Conservation (phyloP, 2,888 invertebrate species). For the Mythimna albipuncta region DNA sequence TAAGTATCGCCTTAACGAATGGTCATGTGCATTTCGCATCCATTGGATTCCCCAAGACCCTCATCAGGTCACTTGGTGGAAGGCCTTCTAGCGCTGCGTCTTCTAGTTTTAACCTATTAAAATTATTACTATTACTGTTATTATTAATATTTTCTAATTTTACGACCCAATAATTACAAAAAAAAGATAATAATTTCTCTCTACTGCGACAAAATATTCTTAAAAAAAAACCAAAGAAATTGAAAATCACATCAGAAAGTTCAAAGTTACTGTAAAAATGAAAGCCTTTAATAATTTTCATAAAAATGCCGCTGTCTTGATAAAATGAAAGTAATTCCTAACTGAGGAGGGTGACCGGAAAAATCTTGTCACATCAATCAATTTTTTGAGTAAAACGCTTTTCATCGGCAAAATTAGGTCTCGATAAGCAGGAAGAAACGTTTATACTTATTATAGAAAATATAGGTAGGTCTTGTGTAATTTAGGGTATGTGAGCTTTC, state of each 20-base stretch:
- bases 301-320: constrained; percentile 50
- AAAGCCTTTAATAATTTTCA: constrained; percentile 30
- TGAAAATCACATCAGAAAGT: constrained; percentile 6
- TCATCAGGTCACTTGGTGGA: too few species aligned
- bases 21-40: too few species aligned
- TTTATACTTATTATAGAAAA: constrained; percentile 11
- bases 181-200: not conserved
- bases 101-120: too few species aligned
- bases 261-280: constrained; percentile 45
- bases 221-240: not conserved
- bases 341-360: constrained; percentile 56
- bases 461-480: constrained; percentile 2
- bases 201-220: not conserved
- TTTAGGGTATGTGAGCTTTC: not conserved
- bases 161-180: too few species aligned
- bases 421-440: constrained; percentile 33
- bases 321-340: constrained; percentile 58
- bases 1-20: too few species aligned
- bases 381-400: constrained; percentile 72
- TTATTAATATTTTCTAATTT: too few species aligned
- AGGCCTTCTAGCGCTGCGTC: too few species aligned
- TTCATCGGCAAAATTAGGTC: constrained; percentile 76
- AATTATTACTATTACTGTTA: too few species aligned
- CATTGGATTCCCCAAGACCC: too few species aligned
- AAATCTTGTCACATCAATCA: constrained; percentile 81